Conservation (phyloP, 2,113 vertebrate genomes). For the Tupaia chinensis region DNA sequence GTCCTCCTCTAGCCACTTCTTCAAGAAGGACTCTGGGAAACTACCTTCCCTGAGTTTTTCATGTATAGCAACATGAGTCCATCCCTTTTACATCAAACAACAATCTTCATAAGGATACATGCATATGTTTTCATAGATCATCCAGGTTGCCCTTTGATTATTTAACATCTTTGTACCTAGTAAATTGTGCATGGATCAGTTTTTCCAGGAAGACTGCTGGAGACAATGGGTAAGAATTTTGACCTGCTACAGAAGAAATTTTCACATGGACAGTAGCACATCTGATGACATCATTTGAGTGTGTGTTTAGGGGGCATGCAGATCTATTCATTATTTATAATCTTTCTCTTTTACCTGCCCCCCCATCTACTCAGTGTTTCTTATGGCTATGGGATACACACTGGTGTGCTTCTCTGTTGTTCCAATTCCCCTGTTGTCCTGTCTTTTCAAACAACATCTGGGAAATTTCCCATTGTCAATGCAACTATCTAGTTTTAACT, state of each 20-base stretch:
- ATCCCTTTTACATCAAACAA: background rate
- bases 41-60: background rate
- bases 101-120: background rate
- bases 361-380: background rate
- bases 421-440: background rate
- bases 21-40: background rate
- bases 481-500: background rate
- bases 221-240: background rate
- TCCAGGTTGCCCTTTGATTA: background rate
- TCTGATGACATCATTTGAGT: background rate
- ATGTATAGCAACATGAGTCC: background rate
- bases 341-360: background rate
- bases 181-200: background rate
- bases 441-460: background rate
- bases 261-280: background rate
- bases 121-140: background rate
- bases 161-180: background rate
- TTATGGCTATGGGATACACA: background rate
- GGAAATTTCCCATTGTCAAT: background rate
- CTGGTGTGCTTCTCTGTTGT: background rate
- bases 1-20: background rate
- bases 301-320: background rate
- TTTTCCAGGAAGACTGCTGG: background rate
- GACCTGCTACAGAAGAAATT: background rate
- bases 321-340: background rate